Evolutionary conservation across 2,888 invertebrate species (phyloP).

Genomic region (Sinelater perroti): DNA sequence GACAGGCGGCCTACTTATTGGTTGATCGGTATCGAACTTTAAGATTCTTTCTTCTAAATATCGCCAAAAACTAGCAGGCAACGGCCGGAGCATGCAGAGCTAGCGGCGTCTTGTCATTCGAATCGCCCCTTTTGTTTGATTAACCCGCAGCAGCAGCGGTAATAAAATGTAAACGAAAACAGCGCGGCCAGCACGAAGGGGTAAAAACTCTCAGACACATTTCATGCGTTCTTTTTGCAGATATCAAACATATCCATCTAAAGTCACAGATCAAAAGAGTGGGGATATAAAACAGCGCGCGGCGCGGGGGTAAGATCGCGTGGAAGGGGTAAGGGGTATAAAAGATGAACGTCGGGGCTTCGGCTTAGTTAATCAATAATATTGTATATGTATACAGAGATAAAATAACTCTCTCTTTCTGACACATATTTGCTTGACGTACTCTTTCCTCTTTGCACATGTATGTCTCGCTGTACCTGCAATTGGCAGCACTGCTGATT

Average conservation of each 20-base stretch:
- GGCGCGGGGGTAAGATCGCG: conserved; percentile 43
- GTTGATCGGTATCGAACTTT: too few species aligned
- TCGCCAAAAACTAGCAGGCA: too few species aligned
- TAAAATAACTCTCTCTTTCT: conserved; percentile 44
- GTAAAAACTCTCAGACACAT: conserved; percentile 6
- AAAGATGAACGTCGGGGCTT: conserved; percentile 47
- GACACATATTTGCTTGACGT: conserved; percentile 27
- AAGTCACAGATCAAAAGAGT: conserved; percentile 40
- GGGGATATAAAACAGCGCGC: conserved; percentile 39
- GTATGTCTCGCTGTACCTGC: conserved; percentile 32
- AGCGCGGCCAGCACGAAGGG: background rate
- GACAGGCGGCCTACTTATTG: too few species aligned
- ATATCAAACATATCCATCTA: conserved; percentile 33
- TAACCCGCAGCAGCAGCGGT: background rate
- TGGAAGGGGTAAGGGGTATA: conserved; percentile 48
- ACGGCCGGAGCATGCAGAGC: too few species aligned
- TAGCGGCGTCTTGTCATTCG: too few species aligned
- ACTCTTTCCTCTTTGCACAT: conserved; percentile 34
- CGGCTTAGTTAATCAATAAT: conserved; percentile 48
- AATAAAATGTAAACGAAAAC: background rate
- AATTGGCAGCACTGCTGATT: conserved; percentile 30
- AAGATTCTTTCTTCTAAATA: too few species aligned
- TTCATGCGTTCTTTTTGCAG: conserved; percentile 10
- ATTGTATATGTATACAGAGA: conserved; percentile 48
- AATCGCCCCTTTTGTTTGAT: background rate